These are phyloP conservation scores for Luperina testacea DNA, from an alignment of 2,888 invertebrate genomes.

Conservation along the genomic window DNA sequence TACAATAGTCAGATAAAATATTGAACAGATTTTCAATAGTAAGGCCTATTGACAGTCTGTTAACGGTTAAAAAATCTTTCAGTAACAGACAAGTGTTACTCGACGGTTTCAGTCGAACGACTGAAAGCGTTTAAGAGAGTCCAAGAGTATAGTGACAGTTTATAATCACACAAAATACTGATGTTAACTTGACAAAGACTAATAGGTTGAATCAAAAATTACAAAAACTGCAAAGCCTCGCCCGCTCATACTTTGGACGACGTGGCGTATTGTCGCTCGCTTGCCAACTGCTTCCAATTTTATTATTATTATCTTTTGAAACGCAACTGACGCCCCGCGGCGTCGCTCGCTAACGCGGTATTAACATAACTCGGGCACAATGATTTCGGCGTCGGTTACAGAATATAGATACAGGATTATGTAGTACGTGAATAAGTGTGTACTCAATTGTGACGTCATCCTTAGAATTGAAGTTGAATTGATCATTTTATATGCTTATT, in stretches of 20 bases:
- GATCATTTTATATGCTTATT: constrained; percentile 41
- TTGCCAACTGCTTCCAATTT: constrained; percentile 84
- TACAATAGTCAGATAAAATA: background rate
- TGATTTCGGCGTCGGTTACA: constrained; percentile 32
- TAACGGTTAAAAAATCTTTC: background rate
- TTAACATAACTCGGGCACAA: constrained; percentile 59
- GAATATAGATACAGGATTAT: constrained; percentile 43
- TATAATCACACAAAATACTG: background rate
- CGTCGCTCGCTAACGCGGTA: constrained; percentile 54
- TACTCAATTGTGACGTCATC: constrained; percentile 30
- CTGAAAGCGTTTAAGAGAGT: background rate
- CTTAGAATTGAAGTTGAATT: constrained; percentile 12
- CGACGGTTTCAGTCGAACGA: background rate
- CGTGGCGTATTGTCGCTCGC: constrained; percentile 73
- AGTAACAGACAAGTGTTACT: background rate
- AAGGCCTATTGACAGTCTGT: background rate
- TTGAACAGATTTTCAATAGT: background rate
- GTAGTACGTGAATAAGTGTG: constrained; percentile 19
- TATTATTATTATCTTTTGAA: constrained; percentile 82
- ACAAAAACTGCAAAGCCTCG: constrained; percentile 17
- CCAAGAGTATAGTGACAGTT: background rate
- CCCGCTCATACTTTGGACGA: constrained; percentile 35
- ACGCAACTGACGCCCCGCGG: constrained; percentile 72
- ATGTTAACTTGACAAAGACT: background rate
- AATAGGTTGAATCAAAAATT: background rate